A percentile compares a stretch with the other conserved stretches of the same genome.
These are phyloP conservation scores for Anarrhichthys ocellatus DNA, from an alignment of 2,113 vertebrate genomes.

Conservation along the genomic window DNA sequence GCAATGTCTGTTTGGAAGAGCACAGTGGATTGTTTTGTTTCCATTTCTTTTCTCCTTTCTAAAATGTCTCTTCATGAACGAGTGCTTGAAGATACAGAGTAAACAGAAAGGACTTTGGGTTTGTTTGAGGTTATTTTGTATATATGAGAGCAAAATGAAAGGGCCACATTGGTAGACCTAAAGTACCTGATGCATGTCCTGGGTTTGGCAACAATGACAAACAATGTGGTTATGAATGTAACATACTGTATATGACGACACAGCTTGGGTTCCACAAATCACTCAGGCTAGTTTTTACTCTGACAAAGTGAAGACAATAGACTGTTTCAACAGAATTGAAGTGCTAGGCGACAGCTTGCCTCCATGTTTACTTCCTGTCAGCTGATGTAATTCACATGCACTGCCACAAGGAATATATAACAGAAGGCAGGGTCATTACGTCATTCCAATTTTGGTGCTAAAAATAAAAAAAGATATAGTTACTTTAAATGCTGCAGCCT, in stretches of 20 bases:
- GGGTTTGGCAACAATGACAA: conserved; percentile 54
- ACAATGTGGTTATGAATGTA: conserved; percentile 42
- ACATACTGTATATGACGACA: conserved; percentile 17
- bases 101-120: conserved; percentile 35
- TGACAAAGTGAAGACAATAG: conserved; percentile 7
- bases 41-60: conserved; percentile 29
- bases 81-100: conserved; percentile 7
- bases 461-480: neutral
- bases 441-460: neutral
- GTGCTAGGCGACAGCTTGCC: neutral
- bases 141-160: conserved; percentile 41
- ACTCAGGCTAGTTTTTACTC: conserved; percentile 13
- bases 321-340: neutral
- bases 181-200: conserved; percentile 30
- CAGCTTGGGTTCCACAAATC: conserved; percentile 29
- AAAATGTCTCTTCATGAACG: conserved; percentile 24
- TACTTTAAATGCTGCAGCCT: neutral
- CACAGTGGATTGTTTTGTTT: too few species aligned
- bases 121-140: conserved; percentile 56
- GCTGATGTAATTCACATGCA: neutral
- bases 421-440: neutral
- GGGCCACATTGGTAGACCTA: conserved; percentile 38
- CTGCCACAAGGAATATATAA: neutral
- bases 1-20: neutral
- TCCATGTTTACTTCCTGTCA: neutral